Evolutionary conservation across 2,888 invertebrate species (phyloP).

Genomic region (Sinohyriopsis cumingii): DNA sequence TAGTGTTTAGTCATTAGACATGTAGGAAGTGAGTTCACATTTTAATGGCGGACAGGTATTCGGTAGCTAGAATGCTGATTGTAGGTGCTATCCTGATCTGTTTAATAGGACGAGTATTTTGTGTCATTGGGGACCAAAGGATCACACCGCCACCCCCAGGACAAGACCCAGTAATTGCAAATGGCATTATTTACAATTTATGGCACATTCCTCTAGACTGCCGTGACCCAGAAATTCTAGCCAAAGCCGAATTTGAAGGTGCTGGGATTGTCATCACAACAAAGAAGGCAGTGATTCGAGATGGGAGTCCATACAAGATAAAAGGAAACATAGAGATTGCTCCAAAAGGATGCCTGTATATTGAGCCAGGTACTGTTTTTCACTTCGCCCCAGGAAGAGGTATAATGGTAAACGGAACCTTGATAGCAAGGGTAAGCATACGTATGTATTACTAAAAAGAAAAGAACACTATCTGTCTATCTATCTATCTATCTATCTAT

Average conservation of each 20-base stretch:
- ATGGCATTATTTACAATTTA: slow-evolving; percentile 58
- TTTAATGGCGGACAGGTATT: no score
- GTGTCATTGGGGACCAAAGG: not conserved
- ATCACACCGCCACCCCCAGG: slow-evolving; percentile 56
- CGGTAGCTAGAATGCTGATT: no score
- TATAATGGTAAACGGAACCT: slow-evolving; percentile 90
- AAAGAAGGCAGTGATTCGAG: slow-evolving; percentile 47
- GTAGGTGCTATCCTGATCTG: no score
- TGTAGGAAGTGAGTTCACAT: no score
- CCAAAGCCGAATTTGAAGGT: slow-evolving; percentile 22
- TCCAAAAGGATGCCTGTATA: slow-evolving; percentile 75
- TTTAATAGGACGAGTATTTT: not conserved
- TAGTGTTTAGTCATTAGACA: no score
- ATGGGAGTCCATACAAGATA: slow-evolving; percentile 51
- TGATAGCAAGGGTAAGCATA: slow-evolving; percentile 88
- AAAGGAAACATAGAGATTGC: slow-evolving; percentile 58
- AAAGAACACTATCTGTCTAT: no score
- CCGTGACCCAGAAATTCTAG: slow-evolving; percentile 39
- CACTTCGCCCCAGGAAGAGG: slow-evolving; percentile 94
- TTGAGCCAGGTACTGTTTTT: slow-evolving; percentile 92
- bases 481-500: no score
- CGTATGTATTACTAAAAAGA: not conserved
- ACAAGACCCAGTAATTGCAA: slow-evolving; percentile 49
- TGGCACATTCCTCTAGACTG: slow-evolving; percentile 52
- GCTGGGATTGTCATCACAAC: slow-evolving; percentile 29